Conservation (phyloP, 2,888 invertebrate genomes). For the Ectemnius lituratus region DNA sequence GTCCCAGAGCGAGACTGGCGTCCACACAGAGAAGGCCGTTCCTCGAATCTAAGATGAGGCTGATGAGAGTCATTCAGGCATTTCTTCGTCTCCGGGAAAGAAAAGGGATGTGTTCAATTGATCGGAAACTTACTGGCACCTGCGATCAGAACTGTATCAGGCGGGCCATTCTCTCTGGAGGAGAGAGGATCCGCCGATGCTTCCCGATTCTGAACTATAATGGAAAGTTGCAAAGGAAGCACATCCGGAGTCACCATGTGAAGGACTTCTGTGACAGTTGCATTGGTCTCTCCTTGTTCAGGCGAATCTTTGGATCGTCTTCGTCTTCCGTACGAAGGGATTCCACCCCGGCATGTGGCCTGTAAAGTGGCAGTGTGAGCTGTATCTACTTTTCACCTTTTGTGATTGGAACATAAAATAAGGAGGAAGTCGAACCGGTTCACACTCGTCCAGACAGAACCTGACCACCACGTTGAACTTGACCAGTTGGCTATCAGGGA, state of each 20-base stretch:
- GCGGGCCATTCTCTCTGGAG: conserved; percentile 79
- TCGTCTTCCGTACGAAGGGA: conserved; percentile 63
- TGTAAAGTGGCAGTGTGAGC: conserved; percentile 12
- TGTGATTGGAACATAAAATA: not conserved
- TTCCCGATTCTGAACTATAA: conserved; percentile 81
- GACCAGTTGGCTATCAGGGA: conserved; percentile 90
- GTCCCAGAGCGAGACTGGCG: conserved; percentile 83
- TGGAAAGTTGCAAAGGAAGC: conserved; percentile 80
- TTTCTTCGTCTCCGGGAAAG: not conserved
- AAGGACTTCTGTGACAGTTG: conserved; percentile 32
- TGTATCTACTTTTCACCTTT: no score
- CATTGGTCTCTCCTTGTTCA: not conserved
- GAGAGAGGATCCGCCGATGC: conserved; percentile 83
- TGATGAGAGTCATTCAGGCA: not conserved
- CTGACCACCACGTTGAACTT: conserved; percentile 90
- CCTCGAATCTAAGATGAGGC: conserved; percentile 50
- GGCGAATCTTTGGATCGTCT: conserved; percentile 47
- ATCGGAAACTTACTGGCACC: conserved; percentile 79
- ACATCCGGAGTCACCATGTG: conserved; percentile 69
- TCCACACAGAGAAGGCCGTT: conserved; percentile 82
- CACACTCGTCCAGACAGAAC: conserved; percentile 87
- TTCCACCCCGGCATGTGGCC: conserved; percentile 46
- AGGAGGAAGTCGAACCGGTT: not conserved
- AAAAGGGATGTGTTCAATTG: not conserved
- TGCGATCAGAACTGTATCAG: conserved; percentile 80